A percentile compares a stretch with the other conserved stretches of the same genome.
phyloP scores from a whole-genome alignment of 2,888 invertebrate species.

The Drosophila flavopinicola region DNA sequence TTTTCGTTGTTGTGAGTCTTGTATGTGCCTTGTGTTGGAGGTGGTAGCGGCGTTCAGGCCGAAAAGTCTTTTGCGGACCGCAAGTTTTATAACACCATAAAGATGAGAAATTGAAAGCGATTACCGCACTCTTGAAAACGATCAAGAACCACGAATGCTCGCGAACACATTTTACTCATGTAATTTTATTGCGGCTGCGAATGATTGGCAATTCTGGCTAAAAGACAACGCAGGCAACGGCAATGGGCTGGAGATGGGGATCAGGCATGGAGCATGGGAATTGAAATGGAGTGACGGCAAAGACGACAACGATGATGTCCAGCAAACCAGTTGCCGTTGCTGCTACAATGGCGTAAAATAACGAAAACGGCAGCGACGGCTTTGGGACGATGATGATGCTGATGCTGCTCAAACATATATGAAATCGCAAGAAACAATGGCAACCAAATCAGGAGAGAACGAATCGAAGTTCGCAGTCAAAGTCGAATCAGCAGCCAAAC shows the following conservation, averaged over 20 bases:
- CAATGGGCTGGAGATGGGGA: constrained; percentile 11
- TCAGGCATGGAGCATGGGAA: background rate
- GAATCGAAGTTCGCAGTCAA: constrained; percentile 28
- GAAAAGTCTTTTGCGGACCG: constrained; percentile 55
- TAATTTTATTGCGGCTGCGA: constrained; percentile 80
- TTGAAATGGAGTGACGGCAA: constrained; percentile 5
- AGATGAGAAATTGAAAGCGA: constrained; percentile 82
- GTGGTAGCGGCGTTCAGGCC: constrained; percentile 23
- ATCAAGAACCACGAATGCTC: constrained; percentile 79
- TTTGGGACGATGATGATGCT: constrained; percentile 25
- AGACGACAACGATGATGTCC: constrained; percentile 31
- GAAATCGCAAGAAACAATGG: constrained; percentile 56
- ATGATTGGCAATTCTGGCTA: constrained; percentile 80
- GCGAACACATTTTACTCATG: constrained; percentile 82
- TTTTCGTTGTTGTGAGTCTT: constrained; percentile 13
- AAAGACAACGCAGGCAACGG: constrained; percentile 67
- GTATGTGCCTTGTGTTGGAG: constrained; percentile 41
- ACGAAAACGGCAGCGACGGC: constrained; percentile 13
- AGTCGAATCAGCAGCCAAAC: constrained; percentile 38
- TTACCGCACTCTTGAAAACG: constrained; percentile 81
- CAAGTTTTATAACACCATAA: constrained; percentile 78
- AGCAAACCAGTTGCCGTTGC: constrained; percentile 66
- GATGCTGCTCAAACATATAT: constrained; percentile 22
- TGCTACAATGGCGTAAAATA: constrained; percentile 49
- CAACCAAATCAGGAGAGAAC: constrained; percentile 51